Conservation (phyloP, 2,113 vertebrate genomes). For the pig (Sus scrofa) region T2T-Sscrofa CM000817.6:51577501-51578000, state of each 20-base stretch:
- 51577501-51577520: constrained; percentile 45
- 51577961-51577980: neutral
- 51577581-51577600: neutral
- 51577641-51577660: constrained; percentile 2
- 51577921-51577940: constrained; percentile 34
- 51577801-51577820: constrained; percentile 42
- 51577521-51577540: constrained; percentile 14
- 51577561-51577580: constrained; percentile 47
- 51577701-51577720: neutral
- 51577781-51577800: constrained; percentile 36
- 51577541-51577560: neutral
- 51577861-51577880: constrained; percentile 22
- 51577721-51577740: neutral
- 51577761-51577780: neutral
- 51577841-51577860: constrained; percentile 48
- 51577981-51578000: constrained; percentile 35
- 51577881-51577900: constrained; percentile 7
- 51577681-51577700: neutral
- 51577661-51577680: neutral
- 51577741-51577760: neutral
- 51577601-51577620: neutral
- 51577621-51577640: neutral
- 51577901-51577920: constrained; percentile 14
- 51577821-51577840: constrained; percentile 18
- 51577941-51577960: constrained; percentile 48